A percentile compares a stretch with the other conserved stretches of the same genome.
Evolutionary conservation across 2,888 invertebrate species (phyloP).

Genomic region (Epistrophe eligans): DNA sequence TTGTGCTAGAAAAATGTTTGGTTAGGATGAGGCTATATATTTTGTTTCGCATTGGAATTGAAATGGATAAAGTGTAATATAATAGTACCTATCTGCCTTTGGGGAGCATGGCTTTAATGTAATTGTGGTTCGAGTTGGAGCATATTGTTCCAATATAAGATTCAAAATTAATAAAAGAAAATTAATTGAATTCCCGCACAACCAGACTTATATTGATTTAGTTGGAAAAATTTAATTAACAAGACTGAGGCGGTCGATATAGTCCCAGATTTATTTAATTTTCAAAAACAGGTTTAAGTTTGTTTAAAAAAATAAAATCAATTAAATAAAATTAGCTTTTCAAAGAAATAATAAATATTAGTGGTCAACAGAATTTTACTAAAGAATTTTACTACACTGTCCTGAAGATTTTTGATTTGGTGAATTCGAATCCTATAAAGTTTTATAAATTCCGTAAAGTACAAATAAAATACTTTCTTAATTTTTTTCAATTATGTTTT

Average conservation of each 20-base stretch:
- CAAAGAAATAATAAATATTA: no score
- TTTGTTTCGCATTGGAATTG: neutral
- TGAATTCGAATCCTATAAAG: no score
- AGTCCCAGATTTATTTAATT: neutral
- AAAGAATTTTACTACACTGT: no score
- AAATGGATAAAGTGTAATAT: neutral
- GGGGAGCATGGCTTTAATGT: neutral
- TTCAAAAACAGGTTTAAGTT: neutral
- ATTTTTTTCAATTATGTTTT: no score
- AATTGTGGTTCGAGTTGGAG: constrained; percentile 4
- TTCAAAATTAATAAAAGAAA: neutral
- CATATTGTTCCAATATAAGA: neutral
- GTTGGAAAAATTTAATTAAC: neutral
- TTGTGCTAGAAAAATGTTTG: constrained; percentile 3
- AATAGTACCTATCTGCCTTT: constrained; percentile 6
- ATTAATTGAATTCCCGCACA: neutral
- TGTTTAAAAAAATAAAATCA: no score
- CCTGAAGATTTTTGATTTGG: no score
- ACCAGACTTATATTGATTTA: neutral
- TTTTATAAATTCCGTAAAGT: no score
- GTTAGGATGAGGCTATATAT: neutral
- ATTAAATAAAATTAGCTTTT: no score
- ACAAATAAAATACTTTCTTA: no score
- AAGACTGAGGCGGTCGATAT: neutral
- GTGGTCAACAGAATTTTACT: no score